Conservation (phyloP, 1,140 invertebrate genomes). For the Caerostris extrusa region DNA sequence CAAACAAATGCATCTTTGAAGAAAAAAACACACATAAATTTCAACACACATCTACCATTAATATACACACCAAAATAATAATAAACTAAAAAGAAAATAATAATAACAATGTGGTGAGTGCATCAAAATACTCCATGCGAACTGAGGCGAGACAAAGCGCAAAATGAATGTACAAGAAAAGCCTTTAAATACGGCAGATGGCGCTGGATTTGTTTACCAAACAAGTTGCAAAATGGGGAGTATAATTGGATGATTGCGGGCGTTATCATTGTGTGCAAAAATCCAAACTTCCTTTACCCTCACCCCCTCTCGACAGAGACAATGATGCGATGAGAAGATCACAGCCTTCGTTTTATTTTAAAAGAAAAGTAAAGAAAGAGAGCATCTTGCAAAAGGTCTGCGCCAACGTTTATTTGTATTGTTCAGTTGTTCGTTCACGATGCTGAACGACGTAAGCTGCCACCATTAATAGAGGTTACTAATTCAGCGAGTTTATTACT, state of each 20-base stretch:
- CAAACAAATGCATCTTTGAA: too few relatives aligned
- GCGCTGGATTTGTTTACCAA: background rate
- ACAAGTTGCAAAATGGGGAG: background rate
- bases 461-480: background rate
- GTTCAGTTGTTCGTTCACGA: background rate
- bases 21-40: too few relatives aligned
- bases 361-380: background rate
- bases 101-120: too few relatives aligned
- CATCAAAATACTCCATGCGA: background rate
- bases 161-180: background rate
- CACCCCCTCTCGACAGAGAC: background rate
- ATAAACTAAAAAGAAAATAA: too few relatives aligned
- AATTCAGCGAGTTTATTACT: background rate
- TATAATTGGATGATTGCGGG: slow-evolving; percentile 8
- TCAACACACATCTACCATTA: too few relatives aligned
- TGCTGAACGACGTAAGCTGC: background rate
- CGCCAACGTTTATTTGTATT: background rate
- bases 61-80: too few relatives aligned
- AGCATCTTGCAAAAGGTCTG: background rate
- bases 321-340: slow-evolving; percentile 2
- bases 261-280: slow-evolving; percentile 15
- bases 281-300: slow-evolving; percentile 14
- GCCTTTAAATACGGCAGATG: background rate
- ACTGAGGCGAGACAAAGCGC: background rate
- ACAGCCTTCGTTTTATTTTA: background rate